Percentiles rank a stretch among this genome's conserved stretches.
phyloP scores from a whole-genome alignment of 2,113 vertebrate genomes.

The Montifringilla adamsi region DNA sequence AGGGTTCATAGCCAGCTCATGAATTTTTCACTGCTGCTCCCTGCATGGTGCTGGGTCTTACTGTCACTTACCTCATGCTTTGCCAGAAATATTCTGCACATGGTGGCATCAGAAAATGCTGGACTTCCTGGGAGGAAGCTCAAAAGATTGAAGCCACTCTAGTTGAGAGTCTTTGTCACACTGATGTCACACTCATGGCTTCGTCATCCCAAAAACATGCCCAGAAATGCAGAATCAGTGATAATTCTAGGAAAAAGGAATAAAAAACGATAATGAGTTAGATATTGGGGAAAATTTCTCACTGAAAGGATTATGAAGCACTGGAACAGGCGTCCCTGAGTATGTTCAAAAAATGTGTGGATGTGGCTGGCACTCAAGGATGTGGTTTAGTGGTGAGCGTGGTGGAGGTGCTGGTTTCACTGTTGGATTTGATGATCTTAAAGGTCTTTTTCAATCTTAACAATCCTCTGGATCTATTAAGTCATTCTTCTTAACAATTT shows the following conservation, averaged over 20 bases:
- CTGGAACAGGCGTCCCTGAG: not conserved
- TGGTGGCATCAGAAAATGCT: not conserved
- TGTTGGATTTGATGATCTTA: not conserved
- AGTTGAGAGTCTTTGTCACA: not conserved
- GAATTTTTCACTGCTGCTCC: slow-evolving; percentile 5
- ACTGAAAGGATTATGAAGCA: not conserved
- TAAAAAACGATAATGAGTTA: not conserved
- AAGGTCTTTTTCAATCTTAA: not conserved
- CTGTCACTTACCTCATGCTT: not conserved
- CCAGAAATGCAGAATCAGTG: not conserved
- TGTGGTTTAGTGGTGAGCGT: not conserved
- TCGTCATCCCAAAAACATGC: rapidly evolving
- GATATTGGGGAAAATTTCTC: not conserved
- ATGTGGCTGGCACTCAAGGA: not conserved
- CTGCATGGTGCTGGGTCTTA: not conserved
- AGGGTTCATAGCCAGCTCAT: slow-evolving; percentile 14
- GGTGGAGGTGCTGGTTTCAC: not conserved
- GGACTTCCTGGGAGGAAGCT: not conserved
- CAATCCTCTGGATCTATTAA: not conserved
- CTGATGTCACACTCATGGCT: not conserved
- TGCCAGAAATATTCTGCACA: not conserved
- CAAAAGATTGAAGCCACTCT: not conserved
- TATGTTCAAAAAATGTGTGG: not conserved
- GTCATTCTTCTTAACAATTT: not conserved
- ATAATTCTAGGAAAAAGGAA: not conserved